Evolutionary conservation across 2,888 invertebrate species (phyloP).

Genomic region (Rapana venosa): DNA sequence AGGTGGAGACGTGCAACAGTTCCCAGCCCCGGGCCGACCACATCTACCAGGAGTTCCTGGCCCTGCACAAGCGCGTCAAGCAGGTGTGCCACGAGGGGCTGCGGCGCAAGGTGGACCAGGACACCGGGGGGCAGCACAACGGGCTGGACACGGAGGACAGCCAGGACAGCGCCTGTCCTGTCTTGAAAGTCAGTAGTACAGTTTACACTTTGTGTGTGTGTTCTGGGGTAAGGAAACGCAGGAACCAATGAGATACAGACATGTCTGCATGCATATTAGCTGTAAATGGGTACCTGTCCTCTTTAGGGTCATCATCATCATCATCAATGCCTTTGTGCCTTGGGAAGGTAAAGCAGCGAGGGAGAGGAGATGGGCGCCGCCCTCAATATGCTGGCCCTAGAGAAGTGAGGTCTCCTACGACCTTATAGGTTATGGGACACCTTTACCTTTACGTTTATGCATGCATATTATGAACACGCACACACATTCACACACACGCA

Average conservation of each 20-base stretch:
- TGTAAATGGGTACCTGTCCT: no score
- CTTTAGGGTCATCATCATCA: no score
- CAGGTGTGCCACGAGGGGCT: conserved; percentile 68
- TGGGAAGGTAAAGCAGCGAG: no score
- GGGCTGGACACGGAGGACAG: conserved; percentile 33
- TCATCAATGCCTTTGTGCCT: no score
- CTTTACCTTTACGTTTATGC: no score
- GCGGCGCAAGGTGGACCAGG: conserved; percentile 48
- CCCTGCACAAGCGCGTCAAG: conserved; percentile 64
- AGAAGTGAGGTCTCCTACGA: no score
- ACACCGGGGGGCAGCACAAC: conserved; percentile 45
- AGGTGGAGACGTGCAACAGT: conserved; percentile 74
- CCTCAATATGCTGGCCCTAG: no score
- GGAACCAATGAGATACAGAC: no score
- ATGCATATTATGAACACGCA: no score
- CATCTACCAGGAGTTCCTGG: conserved; percentile 67
- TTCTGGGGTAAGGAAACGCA: background rate
- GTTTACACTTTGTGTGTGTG: background rate
- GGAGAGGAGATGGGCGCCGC: no score
- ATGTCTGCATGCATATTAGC: no score
- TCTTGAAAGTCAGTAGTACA: background rate
- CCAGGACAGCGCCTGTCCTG: background rate
- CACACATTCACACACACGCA: background rate
- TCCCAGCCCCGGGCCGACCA: conserved; percentile 67
- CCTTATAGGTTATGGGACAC: no score